Evolutionary conservation across 2,113 vertebrate species (phyloP).

Genomic region (Phaetusa simplex): DNA sequence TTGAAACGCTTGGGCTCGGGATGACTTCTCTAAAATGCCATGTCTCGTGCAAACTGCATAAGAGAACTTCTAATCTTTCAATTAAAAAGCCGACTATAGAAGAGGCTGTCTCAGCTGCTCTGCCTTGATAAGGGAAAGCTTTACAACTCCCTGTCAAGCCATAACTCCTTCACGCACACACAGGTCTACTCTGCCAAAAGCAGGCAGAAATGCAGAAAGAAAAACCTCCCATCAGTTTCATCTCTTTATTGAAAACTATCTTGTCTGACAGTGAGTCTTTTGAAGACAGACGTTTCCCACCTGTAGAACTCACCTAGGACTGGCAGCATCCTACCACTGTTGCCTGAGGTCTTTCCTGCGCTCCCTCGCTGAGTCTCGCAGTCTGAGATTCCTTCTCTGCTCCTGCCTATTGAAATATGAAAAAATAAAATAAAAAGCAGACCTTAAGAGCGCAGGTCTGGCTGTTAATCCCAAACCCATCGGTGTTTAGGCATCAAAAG

Average conservation of each 20-base stretch:
- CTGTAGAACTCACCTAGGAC: slow-evolving; percentile 37
- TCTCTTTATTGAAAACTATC: slow-evolving; percentile 55
- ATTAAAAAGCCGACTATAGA: slow-evolving; percentile 53
- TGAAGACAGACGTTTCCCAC: slow-evolving; percentile 52
- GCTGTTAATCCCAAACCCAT: slow-evolving; percentile 25
- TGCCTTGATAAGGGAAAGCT: slow-evolving; percentile 65
- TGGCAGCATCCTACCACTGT: slow-evolving; percentile 10
- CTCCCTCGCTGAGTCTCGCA: background rate
- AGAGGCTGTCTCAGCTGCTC: slow-evolving; percentile 56
- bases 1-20: background rate
- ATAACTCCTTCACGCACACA: background rate
- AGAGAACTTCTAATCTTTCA: slow-evolving; percentile 59
- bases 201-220: slow-evolving; percentile 25
- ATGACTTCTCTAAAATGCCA: background rate
- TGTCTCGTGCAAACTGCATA: background rate
- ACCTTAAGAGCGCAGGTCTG: background rate
- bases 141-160: slow-evolving; percentile 47
- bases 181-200: slow-evolving; percentile 32
- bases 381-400: background rate
- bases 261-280: slow-evolving; percentile 53
- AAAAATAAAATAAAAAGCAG: background rate
- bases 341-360: slow-evolving; percentile 24
- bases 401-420: slow-evolving; percentile 13
- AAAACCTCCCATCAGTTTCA: slow-evolving; percentile 51
- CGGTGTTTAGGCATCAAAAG: slow-evolving; percentile 21